A percentile compares a stretch with the other conserved stretches of the same genome.
Evolutionary conservation across 1,140 invertebrate genomes (phyloP).

Genomic region (Rhagoletis zephyria): DNA sequence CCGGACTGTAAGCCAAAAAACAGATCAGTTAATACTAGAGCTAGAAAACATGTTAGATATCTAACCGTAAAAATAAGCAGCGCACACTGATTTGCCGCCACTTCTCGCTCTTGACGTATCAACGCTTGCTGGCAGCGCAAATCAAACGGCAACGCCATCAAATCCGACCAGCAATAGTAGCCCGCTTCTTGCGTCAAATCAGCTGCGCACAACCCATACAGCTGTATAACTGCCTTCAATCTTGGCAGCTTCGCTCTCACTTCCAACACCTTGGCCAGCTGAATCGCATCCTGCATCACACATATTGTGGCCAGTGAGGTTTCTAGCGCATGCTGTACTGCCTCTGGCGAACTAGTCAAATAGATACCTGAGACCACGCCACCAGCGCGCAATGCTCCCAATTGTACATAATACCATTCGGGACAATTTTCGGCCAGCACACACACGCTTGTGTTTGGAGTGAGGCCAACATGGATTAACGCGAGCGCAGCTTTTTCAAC

Average conservation of each 20-base stretch:
- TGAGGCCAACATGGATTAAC: constrained; percentile 87
- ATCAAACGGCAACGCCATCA: constrained; percentile 81
- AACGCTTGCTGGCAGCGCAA: constrained; percentile 70
- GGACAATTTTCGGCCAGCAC: constrained; percentile 93
- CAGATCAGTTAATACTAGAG: not conserved
- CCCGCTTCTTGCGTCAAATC: constrained; percentile 60
- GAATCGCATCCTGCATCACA: constrained; percentile 89
- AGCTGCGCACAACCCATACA: constrained; percentile 77
- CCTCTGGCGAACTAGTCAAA: constrained; percentile 89
- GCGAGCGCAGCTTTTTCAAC: constrained; percentile 86
- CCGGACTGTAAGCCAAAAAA: constrained; percentile 79
- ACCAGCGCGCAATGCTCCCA: constrained; percentile 91
- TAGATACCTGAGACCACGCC: constrained; percentile 92
- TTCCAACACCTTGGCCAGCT: constrained; percentile 86
- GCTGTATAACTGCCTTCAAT: constrained; percentile 89
- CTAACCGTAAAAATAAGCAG: constrained; percentile 87
- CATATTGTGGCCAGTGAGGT: constrained; percentile 86
- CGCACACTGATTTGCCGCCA: constrained; percentile 90
- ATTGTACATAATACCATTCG: constrained; percentile 89
- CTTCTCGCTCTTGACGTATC: constrained; percentile 76
- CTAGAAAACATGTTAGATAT: not conserved
- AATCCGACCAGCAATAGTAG: constrained; percentile 82
- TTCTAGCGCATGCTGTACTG: constrained; percentile 84
- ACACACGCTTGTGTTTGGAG: constrained; percentile 84
- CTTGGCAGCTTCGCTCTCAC: constrained; percentile 81